These are phyloP conservation scores for Spilogale gracilis DNA, from an alignment of 2,113 vertebrate species.

Conservation along the genomic window DNA sequence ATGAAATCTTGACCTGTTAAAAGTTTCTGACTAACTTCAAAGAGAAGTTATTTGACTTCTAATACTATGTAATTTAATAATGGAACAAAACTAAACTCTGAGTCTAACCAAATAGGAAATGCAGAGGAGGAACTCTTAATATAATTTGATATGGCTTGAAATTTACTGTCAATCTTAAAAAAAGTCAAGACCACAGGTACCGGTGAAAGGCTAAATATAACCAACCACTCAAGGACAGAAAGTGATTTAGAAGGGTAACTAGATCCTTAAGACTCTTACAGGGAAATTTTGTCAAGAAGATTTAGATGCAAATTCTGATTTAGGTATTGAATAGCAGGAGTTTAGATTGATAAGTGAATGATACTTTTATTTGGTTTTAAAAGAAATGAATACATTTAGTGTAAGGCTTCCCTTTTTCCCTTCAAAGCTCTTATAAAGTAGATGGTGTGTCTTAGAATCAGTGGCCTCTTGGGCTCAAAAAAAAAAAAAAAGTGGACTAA, in stretches of 20 bases:
- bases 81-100: background rate
- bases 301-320: constrained; percentile 53
- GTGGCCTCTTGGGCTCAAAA: background rate
- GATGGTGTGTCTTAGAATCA: background rate
- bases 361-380: constrained; percentile 60
- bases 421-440: background rate
- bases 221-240: background rate
- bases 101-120: constrained; percentile 60
- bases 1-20: background rate
- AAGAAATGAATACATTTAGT: constrained; percentile 20
- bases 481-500: background rate
- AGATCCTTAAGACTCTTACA: background rate
- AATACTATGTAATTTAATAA: background rate
- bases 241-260: constrained; percentile 19
- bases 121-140: constrained; percentile 54
- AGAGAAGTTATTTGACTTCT: constrained; percentile 34
- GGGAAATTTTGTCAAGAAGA: constrained; percentile 36
- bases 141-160: constrained; percentile 63
- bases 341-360: constrained; percentile 16
- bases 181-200: constrained; percentile 42
- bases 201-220: constrained; percentile 48
- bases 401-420: background rate
- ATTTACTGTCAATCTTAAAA: constrained; percentile 50
- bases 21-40: constrained; percentile 31
- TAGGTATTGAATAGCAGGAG: background rate